Conservation (phyloP, 2,888 invertebrate species). For the Callinectes sapidus region DNA sequence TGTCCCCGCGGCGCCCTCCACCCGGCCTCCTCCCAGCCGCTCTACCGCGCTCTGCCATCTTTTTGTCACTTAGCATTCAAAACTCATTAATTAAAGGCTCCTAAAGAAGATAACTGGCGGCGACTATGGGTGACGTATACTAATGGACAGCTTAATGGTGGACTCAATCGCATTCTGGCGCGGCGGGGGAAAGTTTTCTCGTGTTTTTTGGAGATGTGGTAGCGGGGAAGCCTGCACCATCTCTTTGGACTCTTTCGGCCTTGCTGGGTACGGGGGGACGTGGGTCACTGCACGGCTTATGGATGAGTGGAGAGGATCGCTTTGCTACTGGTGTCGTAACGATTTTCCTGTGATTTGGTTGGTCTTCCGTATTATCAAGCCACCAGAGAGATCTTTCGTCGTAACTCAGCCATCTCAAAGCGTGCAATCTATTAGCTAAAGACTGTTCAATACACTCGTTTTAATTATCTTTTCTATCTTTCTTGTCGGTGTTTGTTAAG, state of each 20-base stretch:
- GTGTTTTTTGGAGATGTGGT: not conserved
- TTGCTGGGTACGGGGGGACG: not conserved
- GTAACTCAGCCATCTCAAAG: too few relatives aligned
- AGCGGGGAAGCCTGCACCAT: not conserved
- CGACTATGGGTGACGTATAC: constrained; percentile 21
- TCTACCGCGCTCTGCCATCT: not conserved
- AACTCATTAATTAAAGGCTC: constrained; percentile 43
- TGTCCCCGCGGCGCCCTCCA: not conserved
- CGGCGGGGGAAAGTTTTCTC: not conserved
- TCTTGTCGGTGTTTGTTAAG: too few relatives aligned
- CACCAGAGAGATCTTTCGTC: too few relatives aligned
- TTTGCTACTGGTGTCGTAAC: not conserved
- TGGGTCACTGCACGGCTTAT: not conserved
- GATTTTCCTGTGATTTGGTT: too few relatives aligned
- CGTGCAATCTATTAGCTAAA: too few relatives aligned
- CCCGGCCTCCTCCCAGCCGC: not conserved
- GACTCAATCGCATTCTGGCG: constrained; percentile 19
- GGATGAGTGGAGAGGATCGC: not conserved
- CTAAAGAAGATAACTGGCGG: constrained; percentile 33
- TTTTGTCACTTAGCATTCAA: constrained; percentile 33
- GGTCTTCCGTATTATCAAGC: too few relatives aligned
- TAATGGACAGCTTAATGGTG: constrained; percentile 41
- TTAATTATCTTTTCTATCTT: too few relatives aligned
- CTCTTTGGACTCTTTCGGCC: not conserved
- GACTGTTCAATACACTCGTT: too few relatives aligned